Conservation (phyloP, 2,888 invertebrate species). For the Macrosoma leucophasiata region DNA sequence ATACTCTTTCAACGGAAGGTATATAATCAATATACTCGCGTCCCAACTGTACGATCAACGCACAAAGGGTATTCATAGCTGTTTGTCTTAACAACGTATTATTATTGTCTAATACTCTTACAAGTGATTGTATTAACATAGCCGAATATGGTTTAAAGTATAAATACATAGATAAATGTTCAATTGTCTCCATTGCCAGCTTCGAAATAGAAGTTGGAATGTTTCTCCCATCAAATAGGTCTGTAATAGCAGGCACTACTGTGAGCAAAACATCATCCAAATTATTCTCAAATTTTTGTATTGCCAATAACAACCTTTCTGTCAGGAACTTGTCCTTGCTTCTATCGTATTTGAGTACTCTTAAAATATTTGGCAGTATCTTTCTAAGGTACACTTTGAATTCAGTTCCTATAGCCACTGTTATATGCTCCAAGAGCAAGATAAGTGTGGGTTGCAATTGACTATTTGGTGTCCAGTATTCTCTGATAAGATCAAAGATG, state of each 20-base stretch:
- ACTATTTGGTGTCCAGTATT: constrained; percentile 93
- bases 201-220: constrained; percentile 85
- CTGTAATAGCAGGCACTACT: constrained; percentile 94
- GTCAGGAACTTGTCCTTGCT: constrained; percentile 90
- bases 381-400: constrained; percentile 96
- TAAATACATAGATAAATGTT: constrained; percentile 89
- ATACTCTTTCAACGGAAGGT: constrained; percentile 90
- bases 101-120: constrained; percentile 88
- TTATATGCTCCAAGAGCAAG: constrained; percentile 93
- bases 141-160: constrained; percentile 96
- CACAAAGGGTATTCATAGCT: constrained; percentile 94
- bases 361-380: constrained; percentile 93
- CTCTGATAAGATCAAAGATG: constrained; percentile 93
- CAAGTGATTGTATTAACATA: constrained; percentile 94
- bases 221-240: constrained; percentile 90
- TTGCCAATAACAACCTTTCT: constrained; percentile 86
- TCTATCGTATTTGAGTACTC: constrained; percentile 92
- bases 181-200: constrained; percentile 89
- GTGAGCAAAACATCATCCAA: constrained; percentile 96
- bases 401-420: constrained; percentile 94
- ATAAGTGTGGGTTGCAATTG: constrained; percentile 92
- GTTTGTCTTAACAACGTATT: constrained; percentile 84
- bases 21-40: constrained; percentile 95
- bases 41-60: constrained; percentile 91
- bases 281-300: constrained; percentile 96